A percentile compares a stretch with the other conserved stretches of the same genome.
phyloP scores from a whole-genome alignment of 2,888 invertebrate species.

The Toxonevra muliebris region DNA sequence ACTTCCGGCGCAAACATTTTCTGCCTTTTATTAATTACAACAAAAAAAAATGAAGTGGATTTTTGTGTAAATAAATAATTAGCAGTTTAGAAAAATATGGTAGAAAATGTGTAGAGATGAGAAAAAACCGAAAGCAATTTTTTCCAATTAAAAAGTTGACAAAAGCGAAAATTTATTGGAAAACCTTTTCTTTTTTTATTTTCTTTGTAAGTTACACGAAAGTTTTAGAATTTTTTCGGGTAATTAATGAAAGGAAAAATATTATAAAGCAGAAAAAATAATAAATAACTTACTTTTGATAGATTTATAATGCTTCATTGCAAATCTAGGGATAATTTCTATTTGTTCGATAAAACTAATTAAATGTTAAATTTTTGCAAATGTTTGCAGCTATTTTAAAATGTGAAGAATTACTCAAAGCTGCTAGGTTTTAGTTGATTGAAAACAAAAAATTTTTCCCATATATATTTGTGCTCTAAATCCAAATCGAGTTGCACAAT shows the following conservation, averaged over 20 bases:
- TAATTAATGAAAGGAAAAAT: conserved; percentile 23
- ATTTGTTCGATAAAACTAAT: too few species aligned
- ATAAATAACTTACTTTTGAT: conserved; percentile 29
- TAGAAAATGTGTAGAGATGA: background rate
- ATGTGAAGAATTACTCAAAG: too few species aligned
- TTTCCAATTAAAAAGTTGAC: background rate
- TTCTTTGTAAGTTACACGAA: background rate
- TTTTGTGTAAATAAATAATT: conserved; percentile 37
- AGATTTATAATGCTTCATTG: conserved; percentile 18
- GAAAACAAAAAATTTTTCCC: too few species aligned
- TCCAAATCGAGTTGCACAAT: too few species aligned
- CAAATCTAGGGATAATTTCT: too few species aligned
- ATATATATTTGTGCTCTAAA: too few species aligned
- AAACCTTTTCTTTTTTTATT: background rate
- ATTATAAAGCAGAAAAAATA: conserved; percentile 11
- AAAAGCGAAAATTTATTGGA: background rate
- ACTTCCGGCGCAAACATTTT: conserved; percentile 26
- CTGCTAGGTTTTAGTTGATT: too few species aligned
- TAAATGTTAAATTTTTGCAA: too few species aligned
- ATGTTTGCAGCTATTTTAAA: too few species aligned
- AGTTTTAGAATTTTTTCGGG: background rate
- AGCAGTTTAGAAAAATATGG: conserved; percentile 15
- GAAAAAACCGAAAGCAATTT: background rate
- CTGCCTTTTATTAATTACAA: background rate
- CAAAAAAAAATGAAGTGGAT: conserved; percentile 24